Percentiles rank a stretch among this genome's conserved stretches.
phyloP scores from a whole-genome alignment of 30 jellyfish, hydroid and myxozoan genomes.

The Aurelia sp. region DNA sequence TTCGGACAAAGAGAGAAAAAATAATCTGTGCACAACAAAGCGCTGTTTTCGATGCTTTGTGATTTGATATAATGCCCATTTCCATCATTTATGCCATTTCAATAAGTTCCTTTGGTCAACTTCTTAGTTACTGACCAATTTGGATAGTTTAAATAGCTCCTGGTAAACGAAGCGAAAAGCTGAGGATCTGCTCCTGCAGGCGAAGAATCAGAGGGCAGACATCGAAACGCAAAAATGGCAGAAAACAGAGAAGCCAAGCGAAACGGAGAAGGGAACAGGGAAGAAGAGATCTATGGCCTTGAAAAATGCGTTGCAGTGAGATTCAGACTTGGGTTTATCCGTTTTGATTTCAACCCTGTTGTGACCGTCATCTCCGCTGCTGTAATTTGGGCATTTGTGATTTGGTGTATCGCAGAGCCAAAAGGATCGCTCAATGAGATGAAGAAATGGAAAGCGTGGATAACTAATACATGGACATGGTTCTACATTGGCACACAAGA shows the following conservation, averaged over 20 bases:
- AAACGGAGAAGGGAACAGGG: background rate
- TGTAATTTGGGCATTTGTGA: slow-evolving; percentile 87
- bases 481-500: slow-evolving; percentile 94
- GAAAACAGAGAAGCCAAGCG: background rate
- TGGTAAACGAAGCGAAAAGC: too few species aligned
- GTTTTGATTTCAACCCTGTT: slow-evolving; percentile 80
- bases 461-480: slow-evolving; percentile 94
- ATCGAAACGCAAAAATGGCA: background rate
- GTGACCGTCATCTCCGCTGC: slow-evolving; percentile 79
- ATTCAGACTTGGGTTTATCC: slow-evolving; percentile 45
- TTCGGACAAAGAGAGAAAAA: too few species aligned
- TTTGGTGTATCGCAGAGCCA: slow-evolving; percentile 75
- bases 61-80: too few species aligned
- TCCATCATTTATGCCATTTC: too few species aligned
- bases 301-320: slow-evolving; percentile 72
- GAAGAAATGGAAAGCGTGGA: slow-evolving; percentile 75
- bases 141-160: too few species aligned
- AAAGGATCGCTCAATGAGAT: slow-evolving; percentile 56
- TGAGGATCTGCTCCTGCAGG: too few species aligned
- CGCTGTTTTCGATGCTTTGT: too few species aligned
- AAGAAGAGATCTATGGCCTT: slow-evolving; percentile 11
- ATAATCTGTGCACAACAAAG: too few species aligned
- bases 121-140: too few species aligned
- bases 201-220: too few species aligned
- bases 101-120: too few species aligned